Evolutionary conservation across 2,113 vertebrate species (phyloP).

Genomic region (Sinosuthora webbiana): DNA sequence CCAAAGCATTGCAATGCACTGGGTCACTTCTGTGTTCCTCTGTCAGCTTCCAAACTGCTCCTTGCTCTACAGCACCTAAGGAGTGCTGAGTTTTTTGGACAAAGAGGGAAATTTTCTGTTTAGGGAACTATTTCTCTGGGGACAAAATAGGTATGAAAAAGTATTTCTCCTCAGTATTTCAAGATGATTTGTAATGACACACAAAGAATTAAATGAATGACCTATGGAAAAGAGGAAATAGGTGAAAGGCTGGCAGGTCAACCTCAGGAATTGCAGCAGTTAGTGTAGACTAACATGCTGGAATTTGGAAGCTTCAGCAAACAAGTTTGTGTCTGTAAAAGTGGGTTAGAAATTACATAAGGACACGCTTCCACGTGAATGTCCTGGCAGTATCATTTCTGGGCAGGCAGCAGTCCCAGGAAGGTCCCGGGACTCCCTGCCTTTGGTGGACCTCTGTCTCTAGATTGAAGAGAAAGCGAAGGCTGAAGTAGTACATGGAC

Average conservation of each 20-base stretch:
- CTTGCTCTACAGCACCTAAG: not conserved
- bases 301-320: not conserved
- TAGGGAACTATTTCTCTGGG: not conserved
- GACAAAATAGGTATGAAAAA: not conserved
- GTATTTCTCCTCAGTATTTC: not conserved
- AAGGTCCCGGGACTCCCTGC: not conserved
- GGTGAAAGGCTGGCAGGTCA: not conserved
- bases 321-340: not conserved
- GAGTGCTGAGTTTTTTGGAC: not conserved
- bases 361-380: fast-evolving
- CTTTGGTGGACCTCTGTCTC: not conserved
- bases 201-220: not conserved
- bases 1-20: not conserved
- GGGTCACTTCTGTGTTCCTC: not conserved
- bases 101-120: not conserved
- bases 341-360: not conserved
- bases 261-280: not conserved
- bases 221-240: not conserved
- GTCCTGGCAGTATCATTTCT: not conserved
- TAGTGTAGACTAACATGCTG: fast-evolving
- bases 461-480: not conserved
- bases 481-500: not conserved
- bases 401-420: not conserved
- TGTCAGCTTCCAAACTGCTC: not conserved
- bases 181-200: not conserved